A percentile compares a stretch with the other conserved stretches of the same genome.
Conservation (phyloP, 2,888 invertebrate species). For the Arrhopalites spinosus region DNA sequence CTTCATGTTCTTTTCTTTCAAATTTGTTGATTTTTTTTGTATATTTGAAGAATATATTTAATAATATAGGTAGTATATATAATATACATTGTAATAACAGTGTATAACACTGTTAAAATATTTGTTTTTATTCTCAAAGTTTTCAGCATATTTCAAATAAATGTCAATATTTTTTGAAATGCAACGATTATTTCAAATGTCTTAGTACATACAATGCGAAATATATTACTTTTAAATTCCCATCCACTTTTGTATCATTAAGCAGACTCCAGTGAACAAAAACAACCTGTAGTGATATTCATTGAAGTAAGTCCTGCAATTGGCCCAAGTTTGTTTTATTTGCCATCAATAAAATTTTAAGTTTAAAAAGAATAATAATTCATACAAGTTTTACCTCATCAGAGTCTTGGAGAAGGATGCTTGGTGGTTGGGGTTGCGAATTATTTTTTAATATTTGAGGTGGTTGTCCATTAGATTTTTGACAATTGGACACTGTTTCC, state of each 20-base stretch:
- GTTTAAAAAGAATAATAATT: too few species aligned
- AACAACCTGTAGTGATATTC: neutral
- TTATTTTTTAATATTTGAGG: neutral
- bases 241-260: too few species aligned
- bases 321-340: too few species aligned
- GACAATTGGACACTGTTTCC: slow-evolving; percentile 49
- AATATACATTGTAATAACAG: neutral
- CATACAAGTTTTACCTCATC: slow-evolving; percentile 19
- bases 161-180: slow-evolving; percentile 1
- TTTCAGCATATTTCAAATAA: slow-evolving; percentile 1
- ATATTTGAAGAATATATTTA: neutral
- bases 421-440: neutral
- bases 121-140: slow-evolving; percentile 12
- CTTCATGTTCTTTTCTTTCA: slow-evolving; percentile 2
- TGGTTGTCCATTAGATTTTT: slow-evolving; percentile 1
- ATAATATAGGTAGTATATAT: neutral
- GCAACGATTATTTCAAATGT: neutral
- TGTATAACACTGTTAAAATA: neutral
- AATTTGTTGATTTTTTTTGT: neutral
- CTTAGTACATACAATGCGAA: too few species aligned
- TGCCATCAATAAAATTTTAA: too few species aligned
- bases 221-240: too few species aligned
- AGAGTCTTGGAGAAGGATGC: slow-evolving; percentile 30
- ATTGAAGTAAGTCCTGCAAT: neutral
- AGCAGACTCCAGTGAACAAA: neutral